Evolutionary conservation across 1,140 invertebrate genomes (phyloP).

Genomic region (Coelopa frigida): DNA sequence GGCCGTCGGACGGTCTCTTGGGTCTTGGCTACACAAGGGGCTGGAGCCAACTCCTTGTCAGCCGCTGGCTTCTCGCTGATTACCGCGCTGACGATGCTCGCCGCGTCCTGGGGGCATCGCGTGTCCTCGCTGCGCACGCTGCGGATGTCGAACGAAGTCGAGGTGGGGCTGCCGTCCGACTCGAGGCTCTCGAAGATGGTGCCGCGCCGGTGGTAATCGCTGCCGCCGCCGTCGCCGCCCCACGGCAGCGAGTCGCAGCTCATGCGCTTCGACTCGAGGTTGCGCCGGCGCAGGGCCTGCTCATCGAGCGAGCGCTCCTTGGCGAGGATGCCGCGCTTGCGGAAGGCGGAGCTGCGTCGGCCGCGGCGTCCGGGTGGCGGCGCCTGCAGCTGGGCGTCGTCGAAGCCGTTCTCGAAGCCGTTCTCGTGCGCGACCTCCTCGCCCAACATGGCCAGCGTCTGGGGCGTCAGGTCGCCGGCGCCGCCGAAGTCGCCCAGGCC

Average conservation of each 20-base stretch:
- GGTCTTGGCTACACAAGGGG: no score
- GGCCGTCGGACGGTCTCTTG: conserved; percentile 18
- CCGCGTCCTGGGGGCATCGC: conserved; percentile 3
- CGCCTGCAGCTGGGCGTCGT: conserved; percentile 24
- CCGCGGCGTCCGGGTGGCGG: conserved; percentile 31
- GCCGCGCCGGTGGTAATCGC: conserved; percentile 32
- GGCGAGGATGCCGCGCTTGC: conserved; percentile 38
- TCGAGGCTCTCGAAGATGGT: conserved; percentile 42
- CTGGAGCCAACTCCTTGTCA: no score
- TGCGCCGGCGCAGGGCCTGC: conserved; percentile 40
- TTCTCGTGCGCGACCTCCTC: conserved; percentile 14
- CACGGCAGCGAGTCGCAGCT: conserved; percentile 42
- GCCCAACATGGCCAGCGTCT: conserved; percentile 16
- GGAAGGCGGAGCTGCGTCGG: conserved; percentile 29
- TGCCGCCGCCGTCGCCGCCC: conserved; percentile 28
- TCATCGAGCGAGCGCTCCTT: conserved; percentile 43
- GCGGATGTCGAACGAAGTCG: conserved; percentile 26
- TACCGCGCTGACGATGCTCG: conserved; percentile 14
- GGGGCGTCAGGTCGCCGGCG: conserved; percentile 15
- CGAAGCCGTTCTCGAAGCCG: conserved; percentile 15
- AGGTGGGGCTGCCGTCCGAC: conserved; percentile 24
- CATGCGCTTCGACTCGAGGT: conserved; percentile 41
- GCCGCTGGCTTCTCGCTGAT: conserved; percentile 12
- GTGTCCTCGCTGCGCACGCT: conserved; percentile 37
- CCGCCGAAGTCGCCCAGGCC: conserved; percentile 35